These are phyloP conservation scores for Periophthalmus magnuspinnatus DNA, from an alignment of 2,797 vertebrate species.

Conservation along the genomic window DNA sequence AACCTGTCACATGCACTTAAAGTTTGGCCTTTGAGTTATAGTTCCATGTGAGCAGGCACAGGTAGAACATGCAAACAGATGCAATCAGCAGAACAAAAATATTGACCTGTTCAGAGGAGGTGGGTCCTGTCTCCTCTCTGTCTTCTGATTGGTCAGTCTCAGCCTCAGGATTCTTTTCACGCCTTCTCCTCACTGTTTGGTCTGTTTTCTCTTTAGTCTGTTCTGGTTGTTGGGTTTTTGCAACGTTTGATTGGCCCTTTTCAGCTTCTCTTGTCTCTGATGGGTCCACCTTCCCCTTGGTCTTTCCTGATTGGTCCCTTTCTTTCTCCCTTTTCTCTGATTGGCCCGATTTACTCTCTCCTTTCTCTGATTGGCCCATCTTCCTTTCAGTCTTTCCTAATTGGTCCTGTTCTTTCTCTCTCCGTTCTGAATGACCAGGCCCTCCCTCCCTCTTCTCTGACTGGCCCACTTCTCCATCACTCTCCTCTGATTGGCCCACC, in stretches of 20 bases:
- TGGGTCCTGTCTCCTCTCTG: background rate
- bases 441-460: background rate
- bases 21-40: no score
- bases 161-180: no score
- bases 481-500: background rate
- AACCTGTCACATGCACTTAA: no score
- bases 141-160: background rate
- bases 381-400: background rate
- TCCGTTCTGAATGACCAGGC: background rate
- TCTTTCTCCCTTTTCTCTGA: background rate
- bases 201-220: constrained; percentile 20
- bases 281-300: background rate
- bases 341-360: background rate
- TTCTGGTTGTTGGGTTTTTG: no score
- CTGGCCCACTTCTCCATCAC: background rate
- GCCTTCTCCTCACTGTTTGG: background rate
- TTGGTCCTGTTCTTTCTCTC: constrained; percentile 11
- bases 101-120: constrained; percentile 8
- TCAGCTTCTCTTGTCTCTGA: background rate
- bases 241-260: no score
- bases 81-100: no score
- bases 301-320: constrained; percentile 21
- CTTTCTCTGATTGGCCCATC: background rate
- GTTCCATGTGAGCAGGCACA: no score
- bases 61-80: no score